Evolutionary conservation across 1,140 invertebrate genomes (phyloP), one percentile per base, ranked within the genome.

Genomic region (Heliconius hermathena): DNA sequence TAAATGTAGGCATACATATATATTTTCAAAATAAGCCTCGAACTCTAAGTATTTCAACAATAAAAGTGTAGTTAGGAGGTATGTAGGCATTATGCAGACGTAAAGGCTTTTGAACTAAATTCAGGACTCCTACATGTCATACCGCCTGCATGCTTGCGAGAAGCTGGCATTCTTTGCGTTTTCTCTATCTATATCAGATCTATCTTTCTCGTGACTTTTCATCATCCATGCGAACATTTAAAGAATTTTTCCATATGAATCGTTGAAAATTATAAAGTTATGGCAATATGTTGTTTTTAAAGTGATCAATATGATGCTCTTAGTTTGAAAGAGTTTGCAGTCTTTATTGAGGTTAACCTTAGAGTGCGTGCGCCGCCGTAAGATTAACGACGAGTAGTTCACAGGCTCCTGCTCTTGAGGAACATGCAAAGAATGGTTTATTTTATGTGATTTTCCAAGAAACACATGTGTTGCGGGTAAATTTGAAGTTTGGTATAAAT

Each of bases 161-260:
- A 41, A 41, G 57, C 60, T 41, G 75, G 41, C 71, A 77, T 77
- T 77, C 75, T 66, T 76, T 71, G 66, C 75, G 20, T 77, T 76
- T 60, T 60, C 60, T 66, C 60, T 66, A 26, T 60, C 26, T 66
- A 57, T 57, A 57, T 57, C 54, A 57, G 60, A 66, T 66, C 60
- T 66, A 29, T 66, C 22, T 66, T 60, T 22, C 38, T 52, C 49
- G 6, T 73, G 72, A 73, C 38, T 73, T 73, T 49, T 29, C 60
- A 66, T 66, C 60, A 29, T 66, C 13, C 3, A 29, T n/a, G 60
- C 5, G 60, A 29, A 66, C 20, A 13, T 29, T 11, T 16, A 46
- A 73, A 20, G 38, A 49, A 9, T 73, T 73, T 29, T 66, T 66
- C 11, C 60, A 13, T 66, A n/a, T 22, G 4, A 46, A 13, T 46